A percentile compares a stretch with the other conserved stretches of the same genome.
Conservation (phyloP, 2,797 vertebrate genomes). For the Tiaroga cobitis region DNA sequence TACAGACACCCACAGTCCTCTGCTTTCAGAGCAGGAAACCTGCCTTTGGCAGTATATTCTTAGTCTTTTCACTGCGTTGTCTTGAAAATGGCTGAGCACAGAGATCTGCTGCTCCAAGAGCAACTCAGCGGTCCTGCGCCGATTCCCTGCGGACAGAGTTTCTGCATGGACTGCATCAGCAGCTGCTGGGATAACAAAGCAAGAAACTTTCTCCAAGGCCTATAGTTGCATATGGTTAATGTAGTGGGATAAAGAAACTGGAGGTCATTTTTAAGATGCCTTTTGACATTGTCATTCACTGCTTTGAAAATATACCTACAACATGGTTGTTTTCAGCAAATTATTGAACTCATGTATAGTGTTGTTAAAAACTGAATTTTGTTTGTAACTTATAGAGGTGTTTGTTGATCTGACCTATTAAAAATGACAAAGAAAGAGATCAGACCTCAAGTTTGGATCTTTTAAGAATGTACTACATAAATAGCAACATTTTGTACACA, state of each 20-base stretch:
- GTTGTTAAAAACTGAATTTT: not conserved
- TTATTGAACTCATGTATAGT: not conserved
- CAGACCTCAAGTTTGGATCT: not conserved
- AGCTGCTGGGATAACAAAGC: constrained; percentile 60
- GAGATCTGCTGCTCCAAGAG: constrained; percentile 9
- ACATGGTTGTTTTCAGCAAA: not conserved
- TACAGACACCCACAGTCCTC: not conserved
- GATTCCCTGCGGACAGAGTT: constrained; percentile 69
- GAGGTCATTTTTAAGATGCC: not conserved
- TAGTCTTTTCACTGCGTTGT: constrained; percentile 16
- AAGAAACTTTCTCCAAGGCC: not conserved
- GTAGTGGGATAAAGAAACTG: not conserved
- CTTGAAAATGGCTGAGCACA: constrained; percentile 31
- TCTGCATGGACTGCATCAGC: constrained; percentile 70
- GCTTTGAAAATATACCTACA: not conserved
- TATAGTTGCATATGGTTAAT: not conserved
- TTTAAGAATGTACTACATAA: not conserved
- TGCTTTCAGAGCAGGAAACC: constrained; percentile 9
- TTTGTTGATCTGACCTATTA: not conserved
- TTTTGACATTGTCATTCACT: not conserved
- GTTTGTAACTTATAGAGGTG: too few species aligned
- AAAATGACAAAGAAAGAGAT: not conserved
- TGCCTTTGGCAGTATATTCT: constrained; percentile 14
- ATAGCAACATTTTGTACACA: not conserved
- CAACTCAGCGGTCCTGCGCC: constrained; percentile 50